Evolutionary conservation across 2,888 invertebrate genomes (phyloP).

Genomic region (Macrophya alboannulata): DNA sequence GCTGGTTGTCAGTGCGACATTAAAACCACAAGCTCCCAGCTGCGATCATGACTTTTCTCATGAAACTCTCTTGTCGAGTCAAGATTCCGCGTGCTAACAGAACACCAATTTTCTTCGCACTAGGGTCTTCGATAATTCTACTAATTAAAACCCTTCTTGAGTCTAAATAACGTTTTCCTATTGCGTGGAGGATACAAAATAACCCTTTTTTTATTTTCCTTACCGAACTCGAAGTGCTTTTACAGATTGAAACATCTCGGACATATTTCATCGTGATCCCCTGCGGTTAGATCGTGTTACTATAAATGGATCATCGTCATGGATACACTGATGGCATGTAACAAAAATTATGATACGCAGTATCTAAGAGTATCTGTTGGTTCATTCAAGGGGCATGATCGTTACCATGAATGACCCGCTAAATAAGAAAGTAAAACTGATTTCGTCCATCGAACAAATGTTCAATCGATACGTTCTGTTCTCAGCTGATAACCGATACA

Average conservation of each 20-base stretch:
- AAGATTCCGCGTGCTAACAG: neutral
- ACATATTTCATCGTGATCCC: neutral
- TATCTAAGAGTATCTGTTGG: neutral
- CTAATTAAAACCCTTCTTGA: slow-evolving; percentile 14
- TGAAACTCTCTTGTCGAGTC: slow-evolving; percentile 26
- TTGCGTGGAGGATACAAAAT: neutral
- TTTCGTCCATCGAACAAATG: neutral
- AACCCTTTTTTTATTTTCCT: neutral
- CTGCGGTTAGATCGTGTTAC: neutral
- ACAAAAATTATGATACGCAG: neutral
- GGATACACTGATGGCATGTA: neutral
- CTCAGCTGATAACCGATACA: neutral
- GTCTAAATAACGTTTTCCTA: neutral
- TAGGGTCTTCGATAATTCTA: slow-evolving; percentile 11
- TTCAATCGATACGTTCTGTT: neutral
- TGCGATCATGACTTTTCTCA: slow-evolving; percentile 18
- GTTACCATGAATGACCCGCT: neutral
- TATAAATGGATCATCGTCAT: neutral
- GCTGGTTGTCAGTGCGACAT: slow-evolving; percentile 38
- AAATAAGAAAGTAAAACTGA: neutral
- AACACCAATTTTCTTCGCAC: neutral
- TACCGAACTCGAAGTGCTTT: neutral
- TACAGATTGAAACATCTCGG: neutral
- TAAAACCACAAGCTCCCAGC: slow-evolving; percentile 41
- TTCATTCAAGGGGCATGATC: neutral